A percentile compares a stretch with the other conserved stretches of the same genome.
phyloP scores from a whole-genome alignment of 2,113 vertebrate species.

The Ahaetulla prasina region DNA sequence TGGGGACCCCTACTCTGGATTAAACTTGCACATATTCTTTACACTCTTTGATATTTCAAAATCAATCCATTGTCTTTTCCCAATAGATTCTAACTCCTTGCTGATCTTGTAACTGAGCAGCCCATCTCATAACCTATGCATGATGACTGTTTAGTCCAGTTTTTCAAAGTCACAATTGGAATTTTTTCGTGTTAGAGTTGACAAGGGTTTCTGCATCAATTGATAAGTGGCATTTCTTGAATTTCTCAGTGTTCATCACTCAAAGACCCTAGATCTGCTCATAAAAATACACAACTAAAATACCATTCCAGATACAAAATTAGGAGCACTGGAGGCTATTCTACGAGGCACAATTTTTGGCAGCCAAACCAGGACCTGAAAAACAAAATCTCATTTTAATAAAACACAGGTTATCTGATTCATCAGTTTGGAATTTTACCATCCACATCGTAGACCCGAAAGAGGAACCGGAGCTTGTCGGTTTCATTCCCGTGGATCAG shows the following conservation, averaged over 20 bases:
- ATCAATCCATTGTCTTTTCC: background rate
- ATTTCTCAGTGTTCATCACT: background rate
- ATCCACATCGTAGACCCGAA: constrained; percentile 86
- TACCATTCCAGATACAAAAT: too few relatives aligned
- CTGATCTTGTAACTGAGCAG: background rate
- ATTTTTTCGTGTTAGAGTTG: background rate
- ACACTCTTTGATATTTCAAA: background rate
- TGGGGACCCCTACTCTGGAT: too few relatives aligned
- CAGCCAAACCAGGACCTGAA: background rate
- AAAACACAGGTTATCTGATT: accelerated
- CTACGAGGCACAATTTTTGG: background rate
- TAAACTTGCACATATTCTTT: too few relatives aligned
- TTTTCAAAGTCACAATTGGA: too few relatives aligned
- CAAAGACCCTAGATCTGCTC: too few relatives aligned
- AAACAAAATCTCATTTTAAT: background rate
- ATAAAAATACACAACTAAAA: background rate
- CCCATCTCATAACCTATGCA: background rate
- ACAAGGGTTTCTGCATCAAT: background rate
- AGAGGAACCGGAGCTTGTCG: constrained; percentile 87
- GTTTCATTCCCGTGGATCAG: constrained; percentile 74
- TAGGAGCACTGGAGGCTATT: background rate
- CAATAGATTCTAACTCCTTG: background rate
- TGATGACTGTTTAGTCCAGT: background rate
- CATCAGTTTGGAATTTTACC: constrained; percentile 57
- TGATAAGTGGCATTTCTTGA: background rate